Evolutionary conservation across 2,113 vertebrate genomes (phyloP).

Genomic region (Emydocephalus ijimae): DNA sequence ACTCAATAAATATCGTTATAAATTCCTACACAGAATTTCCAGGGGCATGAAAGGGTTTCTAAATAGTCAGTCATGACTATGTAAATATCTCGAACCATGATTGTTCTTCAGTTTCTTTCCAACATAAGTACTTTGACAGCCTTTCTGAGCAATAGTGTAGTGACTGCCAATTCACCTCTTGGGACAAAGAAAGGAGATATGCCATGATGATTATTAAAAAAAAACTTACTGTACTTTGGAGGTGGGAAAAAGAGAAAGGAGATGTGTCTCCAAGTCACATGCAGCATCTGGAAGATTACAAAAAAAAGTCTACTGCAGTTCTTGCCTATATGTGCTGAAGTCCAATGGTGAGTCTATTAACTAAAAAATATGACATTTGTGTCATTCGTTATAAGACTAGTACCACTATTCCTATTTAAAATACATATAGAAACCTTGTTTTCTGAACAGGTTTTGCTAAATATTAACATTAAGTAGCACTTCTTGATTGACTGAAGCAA

Average conservation of each 20-base stretch:
- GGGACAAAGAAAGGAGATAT: neutral
- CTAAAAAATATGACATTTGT: neutral
- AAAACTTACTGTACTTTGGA: neutral
- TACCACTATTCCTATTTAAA: neutral
- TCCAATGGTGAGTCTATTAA: neutral
- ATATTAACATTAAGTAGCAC: neutral
- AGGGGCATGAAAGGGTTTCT: neutral
- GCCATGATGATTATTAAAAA: neutral
- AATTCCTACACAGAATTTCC: neutral
- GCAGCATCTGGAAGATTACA: neutral
- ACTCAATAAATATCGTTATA: neutral
- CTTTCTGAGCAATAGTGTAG: neutral
- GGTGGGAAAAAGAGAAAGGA: neutral
- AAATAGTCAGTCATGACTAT: neutral
- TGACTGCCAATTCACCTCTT: neutral
- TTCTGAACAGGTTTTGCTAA: neutral
- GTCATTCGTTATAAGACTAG: neutral
- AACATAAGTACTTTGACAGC: neutral
- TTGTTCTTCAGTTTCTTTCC: neutral
- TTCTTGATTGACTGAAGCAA: neutral
- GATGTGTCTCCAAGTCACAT: neutral
- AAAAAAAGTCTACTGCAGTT: neutral
- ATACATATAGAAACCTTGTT: neutral
- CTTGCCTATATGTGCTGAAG: neutral
- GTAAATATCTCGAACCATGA: neutral